Evolutionary conservation across 2,888 invertebrate species (phyloP).

Genomic region (Drosophila planitibia): DNA sequence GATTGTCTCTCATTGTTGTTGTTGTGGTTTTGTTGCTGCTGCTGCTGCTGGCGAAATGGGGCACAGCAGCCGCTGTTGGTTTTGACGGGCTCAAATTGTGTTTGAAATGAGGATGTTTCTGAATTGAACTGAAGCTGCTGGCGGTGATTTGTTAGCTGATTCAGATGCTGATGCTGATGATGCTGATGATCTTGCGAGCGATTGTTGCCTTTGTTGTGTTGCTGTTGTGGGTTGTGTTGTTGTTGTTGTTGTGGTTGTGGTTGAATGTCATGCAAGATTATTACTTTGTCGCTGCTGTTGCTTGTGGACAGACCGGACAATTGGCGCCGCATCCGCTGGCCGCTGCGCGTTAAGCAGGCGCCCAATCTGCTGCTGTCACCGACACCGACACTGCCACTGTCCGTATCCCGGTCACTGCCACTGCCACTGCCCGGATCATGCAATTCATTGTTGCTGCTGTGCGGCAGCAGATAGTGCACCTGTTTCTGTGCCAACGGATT

Average conservation of each 20-base stretch:
- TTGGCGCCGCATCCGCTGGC: conserved; percentile 68
- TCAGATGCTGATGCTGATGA: conserved; percentile 12
- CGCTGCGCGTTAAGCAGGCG: conserved; percentile 17
- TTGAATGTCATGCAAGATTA: conserved; percentile 74
- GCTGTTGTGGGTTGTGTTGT: conserved; percentile 22
- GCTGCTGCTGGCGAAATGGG: conserved; percentile 29
- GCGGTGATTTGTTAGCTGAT: conserved; percentile 38
- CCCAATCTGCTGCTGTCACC: conserved; percentile 17
- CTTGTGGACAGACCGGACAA: conserved; percentile 66
- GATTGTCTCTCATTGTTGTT: conserved; percentile 7
- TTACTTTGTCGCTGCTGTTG: conserved; percentile 82
- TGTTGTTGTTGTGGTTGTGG: conserved; percentile 20
- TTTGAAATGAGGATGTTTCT: conserved; percentile 38
- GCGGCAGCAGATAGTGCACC: conserved; percentile 60
- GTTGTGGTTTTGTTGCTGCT: conserved; percentile 8
- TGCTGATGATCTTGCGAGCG: neutral
- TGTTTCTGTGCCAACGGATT: conserved; percentile 58
- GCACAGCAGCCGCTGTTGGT: conserved; percentile 42
- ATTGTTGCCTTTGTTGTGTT: conserved; percentile 8
- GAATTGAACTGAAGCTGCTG: conserved; percentile 46
- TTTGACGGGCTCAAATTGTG: conserved; percentile 17
- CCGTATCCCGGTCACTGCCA: neutral
- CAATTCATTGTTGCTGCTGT: conserved; percentile 30
- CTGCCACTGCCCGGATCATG: conserved; percentile 34
- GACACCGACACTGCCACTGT: conserved; percentile 1